A percentile compares a stretch with the other conserved stretches of the same genome.
Conservation (phyloP, 2,113 vertebrate genomes). For the Cottus gobio region DNA sequence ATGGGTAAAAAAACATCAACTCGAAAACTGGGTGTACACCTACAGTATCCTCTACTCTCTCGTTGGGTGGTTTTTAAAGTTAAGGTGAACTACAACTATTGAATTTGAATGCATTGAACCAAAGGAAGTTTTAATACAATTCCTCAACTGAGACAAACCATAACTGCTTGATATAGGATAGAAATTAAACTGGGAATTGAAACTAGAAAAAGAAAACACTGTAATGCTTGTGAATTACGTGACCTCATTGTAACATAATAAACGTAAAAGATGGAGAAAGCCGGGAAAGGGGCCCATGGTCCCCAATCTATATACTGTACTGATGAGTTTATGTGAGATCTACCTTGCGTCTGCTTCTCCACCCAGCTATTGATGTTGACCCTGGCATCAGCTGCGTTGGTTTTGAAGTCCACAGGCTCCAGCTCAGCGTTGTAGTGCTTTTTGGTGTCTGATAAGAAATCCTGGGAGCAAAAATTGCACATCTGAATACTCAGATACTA, state of each 20-base stretch:
- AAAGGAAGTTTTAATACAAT: not conserved
- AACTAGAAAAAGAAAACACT: not conserved
- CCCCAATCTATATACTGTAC: not conserved
- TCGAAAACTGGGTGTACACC: not conserved
- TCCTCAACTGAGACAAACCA: not conserved
- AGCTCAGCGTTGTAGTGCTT: constrained; percentile 72
- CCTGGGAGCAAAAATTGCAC: constrained; percentile 59
- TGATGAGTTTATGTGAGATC: not conserved
- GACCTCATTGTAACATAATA: too few species aligned
- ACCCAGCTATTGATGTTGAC: constrained; percentile 81
- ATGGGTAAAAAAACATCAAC: not conserved
- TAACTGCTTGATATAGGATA: not conserved
- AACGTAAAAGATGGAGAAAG: not conserved
- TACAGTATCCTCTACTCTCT: not conserved
- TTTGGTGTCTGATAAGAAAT: constrained; percentile 61
- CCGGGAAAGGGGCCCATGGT: not conserved
- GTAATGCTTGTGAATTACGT: not conserved
- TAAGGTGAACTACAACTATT: not conserved
- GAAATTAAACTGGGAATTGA: not conserved
- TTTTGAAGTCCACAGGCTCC: constrained; percentile 74
- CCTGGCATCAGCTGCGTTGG: constrained; percentile 52
- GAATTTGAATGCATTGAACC: not conserved
- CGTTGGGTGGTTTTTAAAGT: not conserved
- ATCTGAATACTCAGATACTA: not conserved
- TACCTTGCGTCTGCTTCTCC: constrained; percentile 77